These are phyloP conservation scores for Leucoraja ocellata DNA, from an alignment of 2,797 vertebrate species.

Conservation along the genomic window DNA sequence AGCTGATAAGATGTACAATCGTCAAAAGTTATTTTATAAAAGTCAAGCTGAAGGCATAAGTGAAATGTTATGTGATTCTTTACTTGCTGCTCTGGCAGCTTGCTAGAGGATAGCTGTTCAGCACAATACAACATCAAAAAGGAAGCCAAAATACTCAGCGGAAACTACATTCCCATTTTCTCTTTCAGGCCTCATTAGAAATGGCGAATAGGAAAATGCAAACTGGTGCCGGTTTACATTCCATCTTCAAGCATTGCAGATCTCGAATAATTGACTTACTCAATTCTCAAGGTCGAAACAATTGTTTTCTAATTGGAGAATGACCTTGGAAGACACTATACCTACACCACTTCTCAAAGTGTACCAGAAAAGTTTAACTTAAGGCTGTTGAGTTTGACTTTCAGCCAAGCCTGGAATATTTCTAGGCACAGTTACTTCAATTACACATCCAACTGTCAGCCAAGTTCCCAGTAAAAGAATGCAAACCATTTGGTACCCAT, in stretches of 20 bases:
- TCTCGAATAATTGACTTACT: neutral
- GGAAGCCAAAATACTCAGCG: constrained; percentile 45
- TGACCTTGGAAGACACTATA: neutral
- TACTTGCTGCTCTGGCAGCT: neutral
- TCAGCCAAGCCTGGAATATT: constrained; percentile 7
- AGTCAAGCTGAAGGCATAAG: no score
- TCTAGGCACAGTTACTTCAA: neutral
- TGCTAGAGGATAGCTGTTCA: constrained; percentile 34
- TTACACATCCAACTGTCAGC: neutral
- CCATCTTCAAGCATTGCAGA: neutral
- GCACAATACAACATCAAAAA: constrained; percentile 39
- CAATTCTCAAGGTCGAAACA: neutral
- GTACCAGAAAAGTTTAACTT: neutral
- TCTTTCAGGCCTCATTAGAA: constrained; percentile 48
- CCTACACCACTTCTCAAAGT: neutral
- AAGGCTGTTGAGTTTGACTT: neutral
- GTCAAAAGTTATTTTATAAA: neutral
- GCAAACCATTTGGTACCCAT: neutral
- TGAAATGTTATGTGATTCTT: neutral
- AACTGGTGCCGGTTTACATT: constrained; percentile 22
- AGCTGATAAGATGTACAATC: neutral
- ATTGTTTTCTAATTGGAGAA: neutral
- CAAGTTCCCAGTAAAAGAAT: neutral
- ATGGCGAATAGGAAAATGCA: constrained; percentile 24
- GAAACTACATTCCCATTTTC: constrained; percentile 47